phyloP scores from a whole-genome alignment of 1,140 invertebrate genomes.

The Liolophura sinensis region DNA sequence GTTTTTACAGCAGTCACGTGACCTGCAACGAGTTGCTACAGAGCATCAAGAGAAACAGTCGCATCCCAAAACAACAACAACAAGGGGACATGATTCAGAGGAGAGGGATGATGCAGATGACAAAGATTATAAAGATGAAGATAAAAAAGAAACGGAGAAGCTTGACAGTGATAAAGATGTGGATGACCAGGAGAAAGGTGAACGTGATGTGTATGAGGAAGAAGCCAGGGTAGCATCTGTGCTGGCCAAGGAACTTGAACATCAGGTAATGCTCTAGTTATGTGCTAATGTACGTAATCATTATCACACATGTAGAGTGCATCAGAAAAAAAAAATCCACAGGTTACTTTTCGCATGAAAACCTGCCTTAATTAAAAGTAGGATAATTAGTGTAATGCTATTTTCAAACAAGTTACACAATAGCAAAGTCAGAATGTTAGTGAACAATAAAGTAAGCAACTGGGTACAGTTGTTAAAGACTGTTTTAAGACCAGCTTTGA shows the following conservation, averaged over 20 bases:
- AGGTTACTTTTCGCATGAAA: no score
- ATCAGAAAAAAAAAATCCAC: no score
- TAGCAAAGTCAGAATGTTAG: no score
- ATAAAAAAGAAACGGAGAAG: constrained; percentile 8
- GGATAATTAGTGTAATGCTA: no score
- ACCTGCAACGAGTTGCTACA: constrained; percentile 18
- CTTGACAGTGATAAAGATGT: constrained; percentile 1
- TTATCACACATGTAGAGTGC: no score
- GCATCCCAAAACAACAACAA: constrained; percentile 2
- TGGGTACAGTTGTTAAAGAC: no score
- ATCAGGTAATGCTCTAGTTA: no score
- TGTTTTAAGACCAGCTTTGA: no score
- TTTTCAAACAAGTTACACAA: no score
- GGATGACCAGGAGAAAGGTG: constrained; percentile 4
- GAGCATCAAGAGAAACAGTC: background rate
- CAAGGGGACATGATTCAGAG: background rate
- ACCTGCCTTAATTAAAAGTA: no score
- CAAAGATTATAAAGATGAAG: background rate
- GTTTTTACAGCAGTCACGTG: constrained; percentile 43
- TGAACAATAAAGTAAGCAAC: no score
- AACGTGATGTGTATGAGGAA: constrained; percentile 15
- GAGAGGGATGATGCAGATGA: constrained; percentile 3
- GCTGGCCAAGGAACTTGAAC: background rate
- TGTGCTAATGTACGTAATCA: no score
- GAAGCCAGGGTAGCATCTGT: constrained; percentile 15